Conservation (phyloP, 2,888 invertebrate genomes). For the Drosophila maculinotata region DNA sequence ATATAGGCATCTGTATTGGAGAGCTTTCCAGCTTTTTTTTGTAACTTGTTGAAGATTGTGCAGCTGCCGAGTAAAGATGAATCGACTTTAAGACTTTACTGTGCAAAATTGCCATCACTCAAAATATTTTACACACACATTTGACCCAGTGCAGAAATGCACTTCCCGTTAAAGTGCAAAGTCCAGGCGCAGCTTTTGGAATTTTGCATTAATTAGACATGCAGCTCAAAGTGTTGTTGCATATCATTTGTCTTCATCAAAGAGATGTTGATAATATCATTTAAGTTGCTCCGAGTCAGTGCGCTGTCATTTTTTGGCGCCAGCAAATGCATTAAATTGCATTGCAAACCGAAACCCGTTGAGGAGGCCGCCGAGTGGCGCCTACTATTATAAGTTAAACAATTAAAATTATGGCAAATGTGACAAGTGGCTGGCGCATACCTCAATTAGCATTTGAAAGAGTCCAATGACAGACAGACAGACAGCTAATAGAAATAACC, state of each 20-base stretch:
- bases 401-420: constrained; percentile 76
- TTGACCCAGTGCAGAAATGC: constrained; percentile 63
- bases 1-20: no score
- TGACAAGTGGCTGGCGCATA: constrained; percentile 77
- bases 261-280: constrained; percentile 69
- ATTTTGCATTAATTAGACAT: constrained; percentile 67
- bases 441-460: constrained; percentile 73
- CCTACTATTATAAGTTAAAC: constrained; percentile 74
- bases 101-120: constrained; percentile 35
- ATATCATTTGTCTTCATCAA: constrained; percentile 76
- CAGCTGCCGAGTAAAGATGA: constrained; percentile 10
- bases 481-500: constrained; percentile 26
- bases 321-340: constrained; percentile 72
- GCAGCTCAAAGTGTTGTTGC: constrained; percentile 39
- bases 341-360: no score
- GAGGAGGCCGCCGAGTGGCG: constrained; percentile 52
- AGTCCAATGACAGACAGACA: constrained; percentile 16
- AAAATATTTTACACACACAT: constrained; percentile 23
- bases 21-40: no score
- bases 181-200: constrained; percentile 54
- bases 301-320: constrained; percentile 61
- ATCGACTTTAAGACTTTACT: constrained; percentile 15
- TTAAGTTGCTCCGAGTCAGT: constrained; percentile 12
- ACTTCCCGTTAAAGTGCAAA: constrained; percentile 58
- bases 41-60: background rate